These are phyloP conservation scores for Hydrotaea diabolus DNA, from an alignment of 2,888 invertebrate species.

Conservation along the genomic window DNA sequence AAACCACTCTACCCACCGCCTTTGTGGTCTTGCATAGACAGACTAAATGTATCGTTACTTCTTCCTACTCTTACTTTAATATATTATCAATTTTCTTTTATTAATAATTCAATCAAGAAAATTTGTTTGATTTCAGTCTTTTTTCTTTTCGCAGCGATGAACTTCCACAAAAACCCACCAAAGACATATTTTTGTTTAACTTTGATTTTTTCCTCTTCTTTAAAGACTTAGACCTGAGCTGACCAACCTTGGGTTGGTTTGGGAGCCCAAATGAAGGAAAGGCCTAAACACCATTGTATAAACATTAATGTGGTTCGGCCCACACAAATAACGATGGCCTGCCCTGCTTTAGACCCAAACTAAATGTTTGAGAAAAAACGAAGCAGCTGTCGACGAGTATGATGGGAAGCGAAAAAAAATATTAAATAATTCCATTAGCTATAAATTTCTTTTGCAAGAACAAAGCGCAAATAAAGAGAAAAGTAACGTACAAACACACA, in stretches of 20 bases:
- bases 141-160: slow-evolving; percentile 68
- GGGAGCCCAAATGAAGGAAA: slow-evolving; percentile 24
- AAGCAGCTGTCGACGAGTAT: slow-evolving; percentile 48
- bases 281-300: too few species aligned
- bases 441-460: slow-evolving; percentile 79
- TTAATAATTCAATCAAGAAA: slow-evolving; percentile 79
- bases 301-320: too few species aligned
- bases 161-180: slow-evolving; percentile 50
- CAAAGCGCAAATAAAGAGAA: slow-evolving; percentile 76
- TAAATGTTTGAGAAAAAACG: slow-evolving; percentile 48
- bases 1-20: not conserved
- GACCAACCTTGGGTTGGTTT: slow-evolving; percentile 17
- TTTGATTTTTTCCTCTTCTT: slow-evolving; percentile 50
- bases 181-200: slow-evolving; percentile 71
- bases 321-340: slow-evolving; percentile 23
- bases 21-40: slow-evolving; percentile 19
- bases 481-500: slow-evolving; percentile 28
- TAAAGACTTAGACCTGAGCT: slow-evolving; percentile 24
- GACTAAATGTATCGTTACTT: slow-evolving; percentile 64
- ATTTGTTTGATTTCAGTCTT: slow-evolving; percentile 62
- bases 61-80: slow-evolving; percentile 69
- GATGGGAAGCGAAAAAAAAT: slow-evolving; percentile 64
- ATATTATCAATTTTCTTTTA: slow-evolving; percentile 76
- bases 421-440: slow-evolving; percentile 79
- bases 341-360: slow-evolving; percentile 49